These are phyloP conservation scores for Lithophane semibrunnea DNA, from an alignment of 2,888 invertebrate species.

Conservation along the genomic window DNA sequence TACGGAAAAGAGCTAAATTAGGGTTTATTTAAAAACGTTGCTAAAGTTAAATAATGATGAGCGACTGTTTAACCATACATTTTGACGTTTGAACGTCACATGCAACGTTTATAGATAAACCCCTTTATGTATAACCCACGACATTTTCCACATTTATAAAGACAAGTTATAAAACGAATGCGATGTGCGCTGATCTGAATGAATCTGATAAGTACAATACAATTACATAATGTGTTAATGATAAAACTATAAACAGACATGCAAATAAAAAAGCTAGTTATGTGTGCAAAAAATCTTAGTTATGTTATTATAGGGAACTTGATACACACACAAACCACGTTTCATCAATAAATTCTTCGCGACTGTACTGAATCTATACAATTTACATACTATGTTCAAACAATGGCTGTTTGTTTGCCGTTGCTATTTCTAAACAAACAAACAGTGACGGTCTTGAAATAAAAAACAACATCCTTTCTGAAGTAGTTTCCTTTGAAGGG, in stretches of 20 bases:
- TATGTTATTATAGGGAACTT: too few relatives aligned
- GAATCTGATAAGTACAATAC: not conserved
- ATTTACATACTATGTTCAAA: slow-evolving; percentile 3
- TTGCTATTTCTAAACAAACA: slow-evolving; percentile 24
- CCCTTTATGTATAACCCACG: too few relatives aligned
- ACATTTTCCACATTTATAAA: not conserved
- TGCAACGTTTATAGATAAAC: too few relatives aligned
- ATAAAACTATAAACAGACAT: not conserved
- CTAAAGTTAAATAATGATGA: too few relatives aligned
- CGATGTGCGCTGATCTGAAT: not conserved
- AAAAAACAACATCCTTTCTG: slow-evolving; percentile 18
- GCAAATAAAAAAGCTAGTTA: not conserved
- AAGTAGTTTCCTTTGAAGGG: slow-evolving; percentile 12
- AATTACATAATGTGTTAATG: not conserved
- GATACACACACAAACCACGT: too few relatives aligned
- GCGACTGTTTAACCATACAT: too few relatives aligned
- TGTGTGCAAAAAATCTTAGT: not conserved
- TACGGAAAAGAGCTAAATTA: not conserved
- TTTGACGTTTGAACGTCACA: too few relatives aligned
- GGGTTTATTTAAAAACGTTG: too few relatives aligned
- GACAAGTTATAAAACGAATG: not conserved
- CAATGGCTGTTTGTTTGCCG: slow-evolving; percentile 19
- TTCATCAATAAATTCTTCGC: not conserved
- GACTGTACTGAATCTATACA: not conserved
- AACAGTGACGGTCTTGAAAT: slow-evolving; percentile 4